Conservation (phyloP, 2,888 invertebrate genomes). For the Mimas tiliae region DNA sequence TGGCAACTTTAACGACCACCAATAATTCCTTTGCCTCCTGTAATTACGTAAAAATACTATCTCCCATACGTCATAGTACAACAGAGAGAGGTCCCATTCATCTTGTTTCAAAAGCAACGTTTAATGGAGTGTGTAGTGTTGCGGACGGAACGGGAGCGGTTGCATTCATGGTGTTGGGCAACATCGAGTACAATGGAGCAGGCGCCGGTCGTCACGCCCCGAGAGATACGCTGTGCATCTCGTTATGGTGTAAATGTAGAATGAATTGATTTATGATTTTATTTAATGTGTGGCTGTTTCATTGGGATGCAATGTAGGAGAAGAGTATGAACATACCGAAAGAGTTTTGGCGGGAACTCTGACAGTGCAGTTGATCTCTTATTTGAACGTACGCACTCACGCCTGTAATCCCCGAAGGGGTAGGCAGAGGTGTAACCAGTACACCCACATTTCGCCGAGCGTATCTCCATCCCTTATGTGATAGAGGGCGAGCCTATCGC, state of each 20-base stretch:
- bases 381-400: too few species aligned
- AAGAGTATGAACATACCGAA: background rate
- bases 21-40: background rate
- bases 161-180: constrained; percentile 57
- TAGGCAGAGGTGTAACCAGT: too few species aligned
- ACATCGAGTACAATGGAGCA: constrained; percentile 47
- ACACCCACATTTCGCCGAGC: too few species aligned
- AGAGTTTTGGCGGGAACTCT: too few species aligned
- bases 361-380: too few species aligned
- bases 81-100: constrained; percentile 49
- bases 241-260: background rate
- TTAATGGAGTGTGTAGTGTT: constrained; percentile 67
- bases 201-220: constrained; percentile 54
- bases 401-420: too few species aligned
- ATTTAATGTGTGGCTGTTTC: background rate
- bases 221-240: constrained; percentile 59
- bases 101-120: constrained; percentile 68
- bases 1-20: background rate
- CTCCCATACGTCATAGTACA: constrained; percentile 16
- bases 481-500: too few species aligned
- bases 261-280: background rate
- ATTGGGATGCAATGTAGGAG: background rate
- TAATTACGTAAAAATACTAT: background rate
- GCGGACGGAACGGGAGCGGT: constrained; percentile 63
- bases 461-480: too few species aligned